A percentile compares a stretch with the other conserved stretches of the same genome.
These are phyloP conservation scores for Flexamia atlantica DNA, from an alignment of 2,888 invertebrate species.

Conservation along the genomic window DNA sequence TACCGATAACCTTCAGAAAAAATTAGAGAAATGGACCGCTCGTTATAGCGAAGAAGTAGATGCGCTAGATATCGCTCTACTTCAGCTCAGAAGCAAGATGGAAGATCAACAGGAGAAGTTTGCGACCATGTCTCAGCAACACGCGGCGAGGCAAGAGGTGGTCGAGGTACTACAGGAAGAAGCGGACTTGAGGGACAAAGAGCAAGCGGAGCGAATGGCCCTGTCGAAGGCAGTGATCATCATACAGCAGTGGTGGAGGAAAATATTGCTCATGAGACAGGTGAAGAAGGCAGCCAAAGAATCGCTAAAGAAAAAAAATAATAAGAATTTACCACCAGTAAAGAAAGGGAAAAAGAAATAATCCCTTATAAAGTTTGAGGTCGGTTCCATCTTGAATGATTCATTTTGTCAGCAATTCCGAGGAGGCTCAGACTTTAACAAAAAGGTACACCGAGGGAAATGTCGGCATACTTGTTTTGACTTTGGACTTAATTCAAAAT, in stretches of 20 bases:
- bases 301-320: too few species aligned
- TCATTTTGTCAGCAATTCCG: too few species aligned
- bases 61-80: slow-evolving; percentile 33
- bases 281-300: neutral
- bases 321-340: neutral
- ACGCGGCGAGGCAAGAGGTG: slow-evolving; percentile 28
- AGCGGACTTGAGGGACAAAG: slow-evolving; percentile 38
- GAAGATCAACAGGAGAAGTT: slow-evolving; percentile 51
- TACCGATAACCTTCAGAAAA: slow-evolving; percentile 27
- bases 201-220: neutral
- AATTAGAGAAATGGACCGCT: slow-evolving; percentile 31
- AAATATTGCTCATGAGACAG: neutral
- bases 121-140: slow-evolving; percentile 7
- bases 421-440: too few species aligned
- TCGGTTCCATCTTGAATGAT: too few species aligned
- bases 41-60: slow-evolving; percentile 52
- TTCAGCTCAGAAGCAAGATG: slow-evolving; percentile 33
- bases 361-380: neutral
- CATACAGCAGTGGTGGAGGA: slow-evolving; percentile 53
- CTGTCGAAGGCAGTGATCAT: slow-evolving; percentile 10
- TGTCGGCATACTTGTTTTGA: too few species aligned
- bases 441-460: too few species aligned
- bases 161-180: slow-evolving; percentile 3
- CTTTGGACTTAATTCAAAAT: too few species aligned
- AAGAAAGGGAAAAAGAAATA: slow-evolving; percentile 4